These are phyloP conservation scores for Julus scanicus DNA, from an alignment of 2,888 invertebrate species.

Conservation along the genomic window DNA sequence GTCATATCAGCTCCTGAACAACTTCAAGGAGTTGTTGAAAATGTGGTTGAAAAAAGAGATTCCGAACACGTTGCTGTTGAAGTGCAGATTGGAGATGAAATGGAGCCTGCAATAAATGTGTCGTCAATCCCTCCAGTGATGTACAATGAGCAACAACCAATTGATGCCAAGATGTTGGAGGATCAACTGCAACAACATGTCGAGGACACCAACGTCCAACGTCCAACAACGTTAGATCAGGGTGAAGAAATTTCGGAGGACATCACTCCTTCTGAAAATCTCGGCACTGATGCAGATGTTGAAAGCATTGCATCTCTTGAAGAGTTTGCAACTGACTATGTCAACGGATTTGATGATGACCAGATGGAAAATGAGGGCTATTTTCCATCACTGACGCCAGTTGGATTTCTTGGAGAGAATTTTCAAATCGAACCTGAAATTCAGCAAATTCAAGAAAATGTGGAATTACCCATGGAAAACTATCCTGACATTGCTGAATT, in stretches of 20 bases:
- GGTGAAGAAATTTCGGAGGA: constrained; percentile 55
- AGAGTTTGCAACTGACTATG: constrained; percentile 54
- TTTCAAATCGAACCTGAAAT: neutral
- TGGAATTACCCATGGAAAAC: constrained; percentile 47
- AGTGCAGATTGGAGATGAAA: neutral
- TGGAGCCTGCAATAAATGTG: constrained; percentile 13
- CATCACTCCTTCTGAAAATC: constrained; percentile 55
- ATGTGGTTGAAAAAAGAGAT: neutral
- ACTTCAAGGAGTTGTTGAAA: neutral
- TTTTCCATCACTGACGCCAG: neutral
- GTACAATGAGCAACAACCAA: neutral
- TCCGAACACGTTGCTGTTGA: neutral
- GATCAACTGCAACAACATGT: constrained; percentile 23
- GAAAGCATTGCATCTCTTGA: constrained; percentile 56
- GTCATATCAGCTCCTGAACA: neutral
- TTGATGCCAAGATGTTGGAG: constrained; percentile 10
- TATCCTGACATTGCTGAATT: neutral
- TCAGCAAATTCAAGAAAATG: neutral
- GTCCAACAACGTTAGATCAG: constrained; percentile 41
- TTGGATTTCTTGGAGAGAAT: neutral
- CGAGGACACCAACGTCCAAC: constrained; percentile 18
- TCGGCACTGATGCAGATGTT: constrained; percentile 58
- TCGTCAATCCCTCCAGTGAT: neutral
- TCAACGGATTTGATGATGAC: constrained; percentile 54
- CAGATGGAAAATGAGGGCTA: constrained; percentile 41